Percentiles rank a stretch among this genome's conserved stretches.
phyloP scores from a whole-genome alignment of 2,113 vertebrate species.

The Geothlypis trichas region DNA sequence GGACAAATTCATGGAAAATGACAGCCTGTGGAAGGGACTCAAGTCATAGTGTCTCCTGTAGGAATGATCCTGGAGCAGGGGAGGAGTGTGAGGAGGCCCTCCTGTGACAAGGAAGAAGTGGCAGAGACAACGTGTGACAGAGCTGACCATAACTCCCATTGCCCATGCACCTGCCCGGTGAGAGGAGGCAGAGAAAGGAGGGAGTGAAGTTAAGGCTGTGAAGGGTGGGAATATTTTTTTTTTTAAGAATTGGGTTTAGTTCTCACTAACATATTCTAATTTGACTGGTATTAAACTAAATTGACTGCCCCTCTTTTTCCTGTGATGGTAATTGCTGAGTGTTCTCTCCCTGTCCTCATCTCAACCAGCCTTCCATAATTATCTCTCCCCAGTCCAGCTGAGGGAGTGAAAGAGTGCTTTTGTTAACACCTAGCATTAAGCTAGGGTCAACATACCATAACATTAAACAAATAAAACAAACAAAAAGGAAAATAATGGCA shows the following conservation, averaged over 20 bases:
- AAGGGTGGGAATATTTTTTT: background rate
- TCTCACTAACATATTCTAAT: background rate
- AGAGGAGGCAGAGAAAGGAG: background rate
- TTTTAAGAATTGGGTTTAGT: background rate
- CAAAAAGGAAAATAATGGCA: background rate
- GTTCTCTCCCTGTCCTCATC: background rate
- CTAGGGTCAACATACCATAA: background rate
- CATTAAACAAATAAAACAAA: background rate
- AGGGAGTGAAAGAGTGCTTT: background rate
- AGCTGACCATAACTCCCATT: background rate
- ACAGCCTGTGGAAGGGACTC: background rate
- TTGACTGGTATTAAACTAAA: background rate
- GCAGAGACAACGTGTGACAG: accelerated
- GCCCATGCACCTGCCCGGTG: too few species aligned
- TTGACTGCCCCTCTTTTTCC: background rate
- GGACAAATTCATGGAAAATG: background rate
- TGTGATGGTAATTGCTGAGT: background rate
- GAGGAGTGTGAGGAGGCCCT: background rate
- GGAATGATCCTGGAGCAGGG: background rate
- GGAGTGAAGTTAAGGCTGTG: background rate
- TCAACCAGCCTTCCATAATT: background rate
- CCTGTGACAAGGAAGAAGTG: background rate
- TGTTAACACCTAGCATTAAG: background rate
- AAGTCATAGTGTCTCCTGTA: background rate
- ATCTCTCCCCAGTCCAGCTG: background rate